Conservation (phyloP, 2,888 invertebrate genomes). For the Trilocha varians region DNA sequence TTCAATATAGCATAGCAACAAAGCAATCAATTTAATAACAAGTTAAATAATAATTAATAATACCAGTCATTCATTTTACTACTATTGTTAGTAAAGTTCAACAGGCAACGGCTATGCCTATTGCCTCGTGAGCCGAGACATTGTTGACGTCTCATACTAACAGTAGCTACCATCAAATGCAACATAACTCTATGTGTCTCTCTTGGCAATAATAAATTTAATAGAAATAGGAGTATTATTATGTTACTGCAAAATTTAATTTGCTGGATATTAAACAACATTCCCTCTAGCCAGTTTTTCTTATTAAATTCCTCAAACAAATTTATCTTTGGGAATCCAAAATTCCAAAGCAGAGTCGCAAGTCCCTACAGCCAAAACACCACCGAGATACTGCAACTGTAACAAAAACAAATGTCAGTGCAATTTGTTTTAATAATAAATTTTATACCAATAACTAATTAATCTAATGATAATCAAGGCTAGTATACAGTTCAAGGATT, state of each 20-base stretch:
- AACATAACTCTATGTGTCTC: too few relatives aligned
- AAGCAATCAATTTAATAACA: neutral
- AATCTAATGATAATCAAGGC: too few relatives aligned
- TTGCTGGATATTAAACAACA: neutral
- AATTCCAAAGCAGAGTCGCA: constrained; percentile 66
- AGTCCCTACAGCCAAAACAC: constrained; percentile 61
- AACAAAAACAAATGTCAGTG: constrained; percentile 13
- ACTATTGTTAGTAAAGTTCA: too few relatives aligned
- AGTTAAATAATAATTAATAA: neutral
- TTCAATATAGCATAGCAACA: neutral
- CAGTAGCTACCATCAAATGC: too few relatives aligned
- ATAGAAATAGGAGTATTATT: too few relatives aligned
- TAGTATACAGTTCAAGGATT: too few relatives aligned
- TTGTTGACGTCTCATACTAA: too few relatives aligned
- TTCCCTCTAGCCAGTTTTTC: too few relatives aligned
- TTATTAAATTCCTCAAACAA: constrained; percentile 8
- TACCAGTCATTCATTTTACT: neutral
- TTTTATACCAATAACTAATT: too few relatives aligned
- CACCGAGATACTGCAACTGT: constrained; percentile 62
- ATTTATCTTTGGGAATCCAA: constrained; percentile 54
- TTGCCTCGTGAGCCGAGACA: too few relatives aligned
- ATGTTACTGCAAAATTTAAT: neutral
- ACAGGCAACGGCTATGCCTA: too few relatives aligned
- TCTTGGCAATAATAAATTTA: too few relatives aligned
- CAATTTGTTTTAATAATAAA: neutral